Evolutionary conservation across 2,113 vertebrate species (phyloP), one percentile per base, ranked within the genome.

Genomic region (Seriola quinqueradiata): DNA sequence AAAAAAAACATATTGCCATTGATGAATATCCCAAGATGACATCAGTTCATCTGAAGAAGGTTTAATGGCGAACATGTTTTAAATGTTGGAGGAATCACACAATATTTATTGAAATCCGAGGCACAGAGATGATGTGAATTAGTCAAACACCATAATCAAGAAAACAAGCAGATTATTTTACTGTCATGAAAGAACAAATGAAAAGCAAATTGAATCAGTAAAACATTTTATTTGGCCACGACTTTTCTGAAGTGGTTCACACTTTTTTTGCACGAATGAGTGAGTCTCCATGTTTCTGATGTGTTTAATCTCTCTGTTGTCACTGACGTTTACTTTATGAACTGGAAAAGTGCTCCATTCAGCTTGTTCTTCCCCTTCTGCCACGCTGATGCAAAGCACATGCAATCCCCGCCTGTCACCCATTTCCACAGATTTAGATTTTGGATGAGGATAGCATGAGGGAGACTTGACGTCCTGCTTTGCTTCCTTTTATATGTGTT

Each of bases 251-350:
- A 60, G 65, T 66, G 52, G 60, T 32, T 75, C 70, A 44, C 28
- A 14, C 16, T 2, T 61, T 55, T 60, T 71, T 13, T 79, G 36
- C 28, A 4, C 40, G 23, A 65, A n/a, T 38, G 6, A 72, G 55
- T 48, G 36, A 28, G 58, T 61, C 28, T 66, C 36, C 4, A 7
- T 50, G 19, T 68, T 73, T 75, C 76, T 75, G 61, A 77, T 50
- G 66, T 68, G 75, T 86, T 79, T 52, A 61, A 79, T 80, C 65
- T 79, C 79, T 82, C 61, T 77, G 76, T 90, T 79, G 90, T 90
- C 92, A 82, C 90, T 93, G 92, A 93, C 73, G 66, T 88, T 94
- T 94, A 94, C 93, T 94, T 93, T 4, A 92, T 93, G 92, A 95
- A 93, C 87, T 82, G 90, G 92, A 94, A 91, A 92, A 82, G 81